Evolutionary conservation across 2,797 vertebrate genomes (phyloP).

Genomic region (Chaunax sp.): DNA sequence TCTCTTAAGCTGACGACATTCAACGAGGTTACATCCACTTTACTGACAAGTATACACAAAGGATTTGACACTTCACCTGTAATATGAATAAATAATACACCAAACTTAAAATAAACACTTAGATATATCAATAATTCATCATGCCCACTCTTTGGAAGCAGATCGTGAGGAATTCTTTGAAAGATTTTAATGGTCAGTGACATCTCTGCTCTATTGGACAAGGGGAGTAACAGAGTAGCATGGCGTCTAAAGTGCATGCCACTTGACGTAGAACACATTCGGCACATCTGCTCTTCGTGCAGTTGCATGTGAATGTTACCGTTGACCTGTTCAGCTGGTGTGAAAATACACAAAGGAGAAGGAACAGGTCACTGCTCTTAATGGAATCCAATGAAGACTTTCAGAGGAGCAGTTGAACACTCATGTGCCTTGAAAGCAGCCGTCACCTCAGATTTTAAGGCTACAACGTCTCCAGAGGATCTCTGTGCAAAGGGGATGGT

Average conservation of each 20-base stretch:
- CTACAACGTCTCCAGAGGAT: constrained; percentile 15
- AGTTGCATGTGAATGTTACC: constrained; percentile 4
- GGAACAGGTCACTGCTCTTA: constrained; percentile 12
- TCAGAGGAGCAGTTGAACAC: constrained; percentile 13
- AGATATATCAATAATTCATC: constrained; percentile 57
- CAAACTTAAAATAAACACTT: constrained; percentile 42
- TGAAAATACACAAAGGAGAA: constrained; percentile 2
- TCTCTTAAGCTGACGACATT: background rate
- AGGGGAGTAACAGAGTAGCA: constrained; percentile 9
- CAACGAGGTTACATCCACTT: constrained; percentile 25
- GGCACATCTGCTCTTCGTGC: background rate
- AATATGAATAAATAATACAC: constrained; percentile 54
- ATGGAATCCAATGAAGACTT: constrained; percentile 31
- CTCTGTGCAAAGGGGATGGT: background rate
- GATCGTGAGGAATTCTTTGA: constrained; percentile 47
- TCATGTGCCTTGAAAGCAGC: constrained; percentile 47
- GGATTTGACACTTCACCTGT: constrained; percentile 47
- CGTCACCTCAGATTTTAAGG: constrained; percentile 62
- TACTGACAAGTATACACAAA: constrained; percentile 41
- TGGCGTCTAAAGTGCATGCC: constrained; percentile 16
- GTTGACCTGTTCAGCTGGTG: constrained; percentile 3
- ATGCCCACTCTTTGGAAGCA: constrained; percentile 28
- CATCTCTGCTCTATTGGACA: constrained; percentile 36
- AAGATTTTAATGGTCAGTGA: constrained; percentile 39
- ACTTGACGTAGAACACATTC: constrained; percentile 23